phyloP scores from a whole-genome alignment of 2,797 vertebrate genomes.

The Fistularia tabacaria region DNA sequence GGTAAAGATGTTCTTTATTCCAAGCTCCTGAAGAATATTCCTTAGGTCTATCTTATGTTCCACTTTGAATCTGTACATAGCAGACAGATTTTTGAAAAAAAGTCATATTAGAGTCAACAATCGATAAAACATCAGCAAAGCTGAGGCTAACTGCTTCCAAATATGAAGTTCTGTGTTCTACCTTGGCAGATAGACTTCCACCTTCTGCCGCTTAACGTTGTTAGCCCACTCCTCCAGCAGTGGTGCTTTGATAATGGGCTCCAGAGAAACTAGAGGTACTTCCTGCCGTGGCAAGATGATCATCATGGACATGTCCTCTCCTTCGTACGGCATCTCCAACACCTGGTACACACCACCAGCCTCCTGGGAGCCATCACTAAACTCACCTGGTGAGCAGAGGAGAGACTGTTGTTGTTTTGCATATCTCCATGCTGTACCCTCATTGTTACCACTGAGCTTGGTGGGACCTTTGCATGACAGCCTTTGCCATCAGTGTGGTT shows the following conservation, averaged over 20 bases:
- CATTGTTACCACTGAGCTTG: too few species aligned
- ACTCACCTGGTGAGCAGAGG: constrained; percentile 80
- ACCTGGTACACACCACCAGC: constrained; percentile 98
- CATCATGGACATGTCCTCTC: constrained; percentile 94
- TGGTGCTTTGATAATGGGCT: constrained; percentile 88
- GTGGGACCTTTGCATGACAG: too few species aligned
- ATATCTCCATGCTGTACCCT: too few species aligned
- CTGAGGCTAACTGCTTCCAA: background rate
- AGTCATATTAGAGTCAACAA: background rate
- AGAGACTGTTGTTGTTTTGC: too few species aligned
- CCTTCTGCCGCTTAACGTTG: constrained; percentile 95
- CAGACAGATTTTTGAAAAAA: background rate
- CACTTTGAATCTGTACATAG: constrained; percentile 84
- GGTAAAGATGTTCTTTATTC: constrained; percentile 88
- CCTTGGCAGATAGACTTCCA: constrained; percentile 96
- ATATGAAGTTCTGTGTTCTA: constrained; percentile 53
- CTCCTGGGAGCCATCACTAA: constrained; percentile 95
- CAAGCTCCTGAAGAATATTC: constrained; percentile 83
- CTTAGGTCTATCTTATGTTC: constrained; percentile 92
- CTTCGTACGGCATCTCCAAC: constrained; percentile 94
- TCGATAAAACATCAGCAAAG: background rate
- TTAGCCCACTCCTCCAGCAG: constrained; percentile 95
- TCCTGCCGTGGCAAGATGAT: constrained; percentile 92
- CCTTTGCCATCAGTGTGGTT: too few species aligned
- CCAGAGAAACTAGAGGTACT: constrained; percentile 88